Evolutionary conservation across 2,113 vertebrate genomes (phyloP), one percentile per base, ranked within the genome.

Genomic region (Phyllostomus hastatus): DNA sequence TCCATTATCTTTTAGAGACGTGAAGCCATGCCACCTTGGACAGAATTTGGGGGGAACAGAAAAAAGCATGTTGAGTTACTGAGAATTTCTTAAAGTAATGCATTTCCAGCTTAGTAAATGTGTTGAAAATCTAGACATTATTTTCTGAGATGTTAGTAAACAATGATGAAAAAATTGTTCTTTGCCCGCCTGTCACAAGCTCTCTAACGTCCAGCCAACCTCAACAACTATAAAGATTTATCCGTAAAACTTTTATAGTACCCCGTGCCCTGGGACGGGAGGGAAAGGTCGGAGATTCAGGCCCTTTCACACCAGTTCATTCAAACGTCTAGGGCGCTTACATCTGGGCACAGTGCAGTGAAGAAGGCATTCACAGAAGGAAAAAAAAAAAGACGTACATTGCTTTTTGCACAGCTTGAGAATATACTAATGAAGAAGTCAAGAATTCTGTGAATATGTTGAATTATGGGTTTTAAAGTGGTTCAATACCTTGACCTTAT

Each of bases 91-190:
- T 88, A 67, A 90, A 76, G 35, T 14, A 15, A 8, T 67, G 0
- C 66, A 59, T 90, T 69, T 81, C 75, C 46, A 87, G 12, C 22
- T 54, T 72, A 91, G 54, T 87, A 87, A n/a, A 43, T 64, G 52
- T 81, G 28, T 54, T 79, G 64, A 28, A 86, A 90, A 95, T 66
- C 22, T 73, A 38, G 26, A 72, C 5, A 16, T 52, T 35, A 12
- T 64, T 95, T 91, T 80, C 31, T 80, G n/a, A 72, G 10, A 31
- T 70, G 3, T 79, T 86, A 64, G n/a, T 52, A 73, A 41, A 43
- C 22, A 54, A 46, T 15, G 33, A 17, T 76, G 61, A 20, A 41
- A 80, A 79, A 72, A 43, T 15, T 90, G 4, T 52, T 72, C 20
- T 70, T 85, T 80, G 5, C 12, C 41, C 61, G 15, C n/a, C 17